Evolutionary conservation across 2,888 invertebrate species (phyloP).

Genomic region (Polia nebulosa): DNA sequence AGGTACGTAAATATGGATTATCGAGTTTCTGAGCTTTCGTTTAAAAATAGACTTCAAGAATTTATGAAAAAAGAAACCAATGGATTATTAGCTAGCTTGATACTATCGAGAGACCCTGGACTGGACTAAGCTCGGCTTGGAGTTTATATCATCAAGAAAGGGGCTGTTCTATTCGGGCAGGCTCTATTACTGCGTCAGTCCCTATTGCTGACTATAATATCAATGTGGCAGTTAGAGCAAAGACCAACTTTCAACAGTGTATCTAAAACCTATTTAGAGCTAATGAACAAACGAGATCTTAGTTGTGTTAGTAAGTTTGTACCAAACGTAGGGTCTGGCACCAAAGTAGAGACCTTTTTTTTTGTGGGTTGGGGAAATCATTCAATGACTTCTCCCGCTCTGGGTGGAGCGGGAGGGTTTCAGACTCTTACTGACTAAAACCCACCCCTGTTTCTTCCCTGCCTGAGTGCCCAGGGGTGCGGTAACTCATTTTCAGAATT

Average conservation of each 20-base stretch:
- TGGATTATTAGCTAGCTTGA: too few species aligned
- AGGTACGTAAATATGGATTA: slow-evolving; percentile 6
- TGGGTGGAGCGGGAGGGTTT: too few species aligned
- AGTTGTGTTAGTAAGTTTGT: neutral
- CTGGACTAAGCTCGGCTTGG: neutral
- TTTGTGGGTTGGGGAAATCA: too few species aligned
- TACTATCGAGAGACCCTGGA: neutral
- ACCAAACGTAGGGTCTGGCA: neutral
- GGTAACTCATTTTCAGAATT: too few species aligned
- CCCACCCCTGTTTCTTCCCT: too few species aligned
- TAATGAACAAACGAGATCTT: neutral
- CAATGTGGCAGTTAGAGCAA: neutral
- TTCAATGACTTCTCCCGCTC: too few species aligned
- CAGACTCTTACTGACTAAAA: too few species aligned
- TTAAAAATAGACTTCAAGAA: neutral
- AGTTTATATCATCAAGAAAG: neutral
- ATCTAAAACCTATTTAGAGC: neutral
- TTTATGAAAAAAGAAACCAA: neutral
- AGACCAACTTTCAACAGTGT: neutral
- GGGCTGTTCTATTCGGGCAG: neutral
- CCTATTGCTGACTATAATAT: neutral
- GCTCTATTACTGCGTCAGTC: neutral
- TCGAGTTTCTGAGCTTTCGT: neutral
- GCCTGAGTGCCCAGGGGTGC: too few species aligned
- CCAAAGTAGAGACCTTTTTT: neutral